Evolutionary conservation across 2,888 invertebrate genomes (phyloP), one percentile per base, ranked within the genome.

Genomic region (Neoascia interrupta): DNA sequence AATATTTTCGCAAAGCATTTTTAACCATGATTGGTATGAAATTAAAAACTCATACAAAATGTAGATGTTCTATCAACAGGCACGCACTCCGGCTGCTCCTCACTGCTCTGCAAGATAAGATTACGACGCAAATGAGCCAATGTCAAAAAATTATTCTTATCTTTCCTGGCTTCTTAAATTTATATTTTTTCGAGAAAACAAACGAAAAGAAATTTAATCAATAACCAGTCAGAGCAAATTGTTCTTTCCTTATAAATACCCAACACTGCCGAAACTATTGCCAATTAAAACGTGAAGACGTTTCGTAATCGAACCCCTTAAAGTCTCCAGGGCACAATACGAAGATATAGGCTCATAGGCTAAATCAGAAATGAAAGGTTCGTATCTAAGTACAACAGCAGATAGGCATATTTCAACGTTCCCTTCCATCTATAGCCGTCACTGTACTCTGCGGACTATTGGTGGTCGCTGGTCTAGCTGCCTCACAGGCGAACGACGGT

Each of bases 21-120:
- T n/a, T n/a, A n/a, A n/a, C 26, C 26, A 10, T 8, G 10, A 11
- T 11, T 10, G 51, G 18, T 31, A 51, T 31, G 63, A 63, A 63
- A 63, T 63, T 63, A 51, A 51, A 36, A 63, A 51, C 16, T 43
- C 28, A 21, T 23, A 13, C 3, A 6, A 15, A 37, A 37, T 53
- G 53, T 64, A 63, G 51, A 43, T 53, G 21, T 41, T 53, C 41
- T 63, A 41, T 63, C 49, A 31, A 31, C 13, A 16, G 6, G 3
- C 18, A 19, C 6, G 26, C 1, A 11, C 13, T n/a, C 19, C 13
- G 6, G 11, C 18, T 11, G 4, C 34, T 1, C n/a, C n/a, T n/a
- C n/a, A n/a, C n/a, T n/a, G n/a, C n/a, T n/a, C n/a, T n/a, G n/a
- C 54, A 53, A 54, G 54, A 66, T 66, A 54, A 64, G 43, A 64